A percentile compares a stretch with the other conserved stretches of the same genome.
Conservation (phyloP, 2,797 vertebrate genomes). For the Smutsia temminckii region DNA sequence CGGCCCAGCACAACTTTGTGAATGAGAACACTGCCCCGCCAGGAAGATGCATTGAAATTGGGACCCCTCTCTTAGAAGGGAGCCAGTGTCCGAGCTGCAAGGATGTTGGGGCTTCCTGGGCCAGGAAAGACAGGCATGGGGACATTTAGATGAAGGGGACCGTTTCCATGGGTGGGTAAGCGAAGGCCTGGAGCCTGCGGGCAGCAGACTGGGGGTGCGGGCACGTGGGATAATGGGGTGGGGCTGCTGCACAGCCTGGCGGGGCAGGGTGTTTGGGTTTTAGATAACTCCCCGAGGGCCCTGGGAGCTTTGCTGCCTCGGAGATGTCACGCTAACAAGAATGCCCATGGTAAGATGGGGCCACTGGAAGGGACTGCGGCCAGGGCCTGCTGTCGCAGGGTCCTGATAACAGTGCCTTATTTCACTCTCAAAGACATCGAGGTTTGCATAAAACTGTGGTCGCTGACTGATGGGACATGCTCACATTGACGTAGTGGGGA, state of each 20-base stretch:
- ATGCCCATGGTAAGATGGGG: fast-evolving
- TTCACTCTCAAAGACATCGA: fast-evolving
- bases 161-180: neutral
- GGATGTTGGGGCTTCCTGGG: neutral
- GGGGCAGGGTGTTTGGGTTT: neutral
- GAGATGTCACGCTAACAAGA: neutral
- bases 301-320: neutral
- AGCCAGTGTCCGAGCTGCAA: fast-evolving
- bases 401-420: fast-evolving
- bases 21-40: neutral
- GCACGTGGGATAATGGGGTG: no score
- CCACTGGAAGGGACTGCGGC: neutral
- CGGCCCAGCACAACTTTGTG: neutral
- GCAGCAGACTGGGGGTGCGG: neutral
- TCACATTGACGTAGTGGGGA: fast-evolving
- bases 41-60: fast-evolving
- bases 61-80: neutral
- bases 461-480: fast-evolving
- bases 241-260: no score
- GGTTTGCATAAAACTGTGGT: fast-evolving
- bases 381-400: fast-evolving
- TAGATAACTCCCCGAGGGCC: neutral
- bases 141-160: no score
- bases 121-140: fast-evolving
- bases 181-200: neutral